phyloP scores from a whole-genome alignment of 2,113 vertebrate species.

The Podarcis raffonei region DNA sequence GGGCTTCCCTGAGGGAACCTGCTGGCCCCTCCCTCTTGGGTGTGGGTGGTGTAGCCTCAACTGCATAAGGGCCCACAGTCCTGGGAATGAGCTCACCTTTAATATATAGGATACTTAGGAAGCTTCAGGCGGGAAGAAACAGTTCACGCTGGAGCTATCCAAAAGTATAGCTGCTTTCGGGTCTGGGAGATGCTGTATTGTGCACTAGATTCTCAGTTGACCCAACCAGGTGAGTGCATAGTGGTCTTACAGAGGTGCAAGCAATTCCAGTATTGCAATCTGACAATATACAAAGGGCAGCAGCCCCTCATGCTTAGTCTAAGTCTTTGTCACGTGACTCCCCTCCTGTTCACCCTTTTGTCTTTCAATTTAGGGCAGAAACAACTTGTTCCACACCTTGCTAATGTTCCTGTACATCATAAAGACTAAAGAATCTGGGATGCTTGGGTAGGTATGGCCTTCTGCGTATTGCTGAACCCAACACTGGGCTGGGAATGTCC shows the following conservation, averaged over 20 bases:
- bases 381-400: conserved; percentile 96
- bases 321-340: not conserved
- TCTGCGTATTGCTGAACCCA: fast-evolving
- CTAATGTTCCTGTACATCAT: conserved; percentile 97
- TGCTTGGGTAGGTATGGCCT: conserved; percentile 87
- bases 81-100: not conserved
- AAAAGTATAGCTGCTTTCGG: not conserved
- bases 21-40: not conserved
- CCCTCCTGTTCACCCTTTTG: not conserved
- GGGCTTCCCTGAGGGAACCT: not conserved
- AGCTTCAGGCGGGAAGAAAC: too few relatives aligned
- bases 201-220: not conserved
- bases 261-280: not conserved
- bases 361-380: conserved; percentile 85
- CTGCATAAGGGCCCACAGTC: not conserved
- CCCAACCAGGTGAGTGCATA: not conserved
- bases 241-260: not conserved
- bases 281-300: not conserved
- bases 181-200: not conserved
- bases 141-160: too few relatives aligned
- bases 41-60: not conserved
- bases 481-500: not conserved
- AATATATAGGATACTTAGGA: not conserved
- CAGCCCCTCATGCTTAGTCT: not conserved
- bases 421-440: conserved; percentile 95